Base-by-base conservation (phyloP, 1,140 invertebrate genomes). In the Drosophila bocqueti region DNA sequence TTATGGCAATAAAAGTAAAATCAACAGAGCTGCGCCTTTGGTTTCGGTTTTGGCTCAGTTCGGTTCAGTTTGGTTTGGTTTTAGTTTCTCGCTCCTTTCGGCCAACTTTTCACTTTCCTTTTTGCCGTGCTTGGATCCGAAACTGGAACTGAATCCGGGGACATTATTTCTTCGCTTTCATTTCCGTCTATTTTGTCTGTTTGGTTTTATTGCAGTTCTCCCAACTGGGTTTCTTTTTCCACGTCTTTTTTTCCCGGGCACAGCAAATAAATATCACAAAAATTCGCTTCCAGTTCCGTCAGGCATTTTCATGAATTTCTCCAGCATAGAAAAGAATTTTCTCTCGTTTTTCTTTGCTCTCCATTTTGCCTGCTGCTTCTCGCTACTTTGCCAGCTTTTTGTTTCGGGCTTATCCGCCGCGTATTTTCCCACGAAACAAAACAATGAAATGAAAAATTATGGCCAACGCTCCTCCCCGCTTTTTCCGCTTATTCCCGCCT, bases 381-480 rank as follows among this genome's bases (percentile, higher is more conserved):
- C 74, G 69, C 71, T 65, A 71, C 79, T 79, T 82, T 76, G 50
- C 69, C 62, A 81, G 73, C 61, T 67, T 76, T 77, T 76, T 81
- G 72, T 63, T 83, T 78, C 69, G 49, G 74, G 65, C 60, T 85
- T 86, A 82, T 86, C 79, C 83, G 63, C 58, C 57, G 83, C 79
- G 60, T 65, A 81, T 79, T 87, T 85, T 87, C 77, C 80, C 80
- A 83, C 80, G 62, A 55, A 86, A 63, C 60, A 90, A 84, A 89
- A 89, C 81, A 90, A 90, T 79, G 85, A 90, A 89, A 89, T 89
- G 85, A 90, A 89, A 85, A 90, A 89, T 89, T 89, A 89, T 84
- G 66, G 81, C 81, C 69, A 45, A 63, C 66, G 42, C 63, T 61
- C 64, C 26, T 11, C 18, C 16, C 24, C 13, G 11, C 1, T 21